phyloP scores from a whole-genome alignment of 2,888 invertebrate species.

The Euspilapteryx auroguttella region DNA sequence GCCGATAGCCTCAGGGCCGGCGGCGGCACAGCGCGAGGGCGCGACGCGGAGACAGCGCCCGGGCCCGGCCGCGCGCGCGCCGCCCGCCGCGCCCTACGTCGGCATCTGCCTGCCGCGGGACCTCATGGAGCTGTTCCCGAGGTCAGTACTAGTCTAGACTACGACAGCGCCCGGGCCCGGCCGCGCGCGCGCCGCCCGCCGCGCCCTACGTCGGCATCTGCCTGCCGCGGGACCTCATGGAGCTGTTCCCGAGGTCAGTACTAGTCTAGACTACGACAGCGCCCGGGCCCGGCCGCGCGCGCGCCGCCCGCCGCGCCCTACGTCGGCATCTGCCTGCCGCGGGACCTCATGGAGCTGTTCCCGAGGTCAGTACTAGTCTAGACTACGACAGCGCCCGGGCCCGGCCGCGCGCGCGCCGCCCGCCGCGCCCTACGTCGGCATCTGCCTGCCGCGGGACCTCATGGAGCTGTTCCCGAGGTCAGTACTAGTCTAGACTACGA shows the following conservation, averaged over 20 bases:
- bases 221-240: slow-evolving; percentile 67
- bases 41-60: slow-evolving; percentile 4
- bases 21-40: slow-evolving; percentile 11
- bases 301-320: slow-evolving; percentile 30
- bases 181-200: slow-evolving; percentile 6
- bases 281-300: slow-evolving; percentile 8
- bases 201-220: slow-evolving; percentile 72
- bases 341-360: slow-evolving; percentile 68
- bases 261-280: background rate
- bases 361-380: slow-evolving; percentile 35
- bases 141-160: slow-evolving; percentile 14
- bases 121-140: slow-evolving; percentile 68
- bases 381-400: slow-evolving; percentile 2
- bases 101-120: slow-evolving; percentile 75
- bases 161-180: slow-evolving; percentile 5
- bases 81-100: slow-evolving; percentile 51
- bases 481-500: background rate
- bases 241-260: slow-evolving; percentile 66
- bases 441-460: slow-evolving; percentile 71
- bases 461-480: slow-evolving; percentile 67
- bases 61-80: slow-evolving; percentile 7
- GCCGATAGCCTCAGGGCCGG: slow-evolving; percentile 26
- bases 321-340: slow-evolving; percentile 76
- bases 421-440: slow-evolving; percentile 65
- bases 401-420: slow-evolving; percentile 7